Base-by-base conservation (phyloP, 1,140 invertebrate species). In the Heliconius eleuchia region DNA sequence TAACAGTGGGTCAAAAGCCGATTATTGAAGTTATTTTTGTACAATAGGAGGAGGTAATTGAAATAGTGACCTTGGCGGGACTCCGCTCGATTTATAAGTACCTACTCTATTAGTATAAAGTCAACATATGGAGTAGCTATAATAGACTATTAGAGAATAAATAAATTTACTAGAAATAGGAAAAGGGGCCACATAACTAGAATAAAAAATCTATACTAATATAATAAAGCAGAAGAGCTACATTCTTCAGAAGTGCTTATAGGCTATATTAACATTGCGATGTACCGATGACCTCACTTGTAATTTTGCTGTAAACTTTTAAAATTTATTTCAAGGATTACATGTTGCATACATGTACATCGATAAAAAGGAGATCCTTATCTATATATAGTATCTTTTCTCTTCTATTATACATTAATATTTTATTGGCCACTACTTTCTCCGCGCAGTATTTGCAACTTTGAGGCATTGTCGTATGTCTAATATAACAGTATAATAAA, bases 1-100 rank as follows among this genome's bases (percentile, higher is more conserved):
- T 60, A 37, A 76, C 79, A 76, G 72, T 66, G 60, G 75, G 80
- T 81, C 82, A 81, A 79, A 83, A 60, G 77, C 75, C 57, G 79
- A 70, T 74, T 60, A 71, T 78, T 82, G 76, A 77, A 72, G 74
- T 80, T 78, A 83, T 81, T 81, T 81, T 79, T 30, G 77, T 81
- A 72, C 77, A 76, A 81, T 76, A 75, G 73, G 57, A 75, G 73
- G 71, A 50, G 34, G 77, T 75, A 79, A 79, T 79, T 79, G 60
- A 55, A 80, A 70, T 81, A 52, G 79, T 37, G 79, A 81, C 80
- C 82, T 83, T 73, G 76, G 9, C 27, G 39, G 23, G 42, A 34
- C 23, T 18, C 34, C 71, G 71, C 57, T 13, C 71, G 74, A 74
- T 79, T 79, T 79, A 74, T 79, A 55, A 79, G 52, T 71, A 71